Base-by-base conservation (phyloP, 2,888 invertebrate species). In the Malthinus seriepunctatus region DNA sequence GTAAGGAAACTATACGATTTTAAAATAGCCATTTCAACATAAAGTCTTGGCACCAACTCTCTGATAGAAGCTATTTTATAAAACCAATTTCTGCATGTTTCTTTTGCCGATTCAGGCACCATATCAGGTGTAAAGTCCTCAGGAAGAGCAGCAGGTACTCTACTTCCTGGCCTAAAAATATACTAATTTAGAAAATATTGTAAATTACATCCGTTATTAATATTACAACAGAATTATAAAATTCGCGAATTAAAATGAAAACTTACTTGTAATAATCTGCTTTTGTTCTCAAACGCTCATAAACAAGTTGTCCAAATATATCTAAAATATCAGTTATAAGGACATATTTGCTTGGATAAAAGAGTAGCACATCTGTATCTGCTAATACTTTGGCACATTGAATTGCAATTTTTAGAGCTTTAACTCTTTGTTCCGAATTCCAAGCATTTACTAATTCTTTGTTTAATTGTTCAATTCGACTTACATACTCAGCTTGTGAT, bases 51-150 rank as follows among this genome's bases (percentile, higher is more conserved):
- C 45, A 99, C 84, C 6, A 99, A 80, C 79, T 99, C 98, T 64
- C 97, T 83, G 69, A 99, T 97, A 0, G 97, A 97, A 0, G 97
- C 95, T 76, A 98, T 94, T 84, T 99, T 99, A 79, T 93, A 97
- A 81, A 99, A 95, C 99, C 99, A 99, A 81, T 99, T 99, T 66
- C 93, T 88, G 74, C 97, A 97, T 0, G 97, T 98, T 80, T 97
- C 97, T 77, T 93, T 94, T 0, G 96, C 95, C 49, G 88, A 83
- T 75, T 94, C 94, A 0, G 89, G 86, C 4, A 95, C 89, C 80
- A 88, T 86, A 65, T 88, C 88, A 0, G 91, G 85, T 50, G 90
- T 88, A 71, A 94, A 92, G 73, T 87, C 84, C 64, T 86, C 87
- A 51, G 86, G 82, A 53, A 86, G 73, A 50, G 80, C 73, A 59